phyloP scores from a whole-genome alignment of 2,888 invertebrate species.

The Ormyrus rosae region DNA sequence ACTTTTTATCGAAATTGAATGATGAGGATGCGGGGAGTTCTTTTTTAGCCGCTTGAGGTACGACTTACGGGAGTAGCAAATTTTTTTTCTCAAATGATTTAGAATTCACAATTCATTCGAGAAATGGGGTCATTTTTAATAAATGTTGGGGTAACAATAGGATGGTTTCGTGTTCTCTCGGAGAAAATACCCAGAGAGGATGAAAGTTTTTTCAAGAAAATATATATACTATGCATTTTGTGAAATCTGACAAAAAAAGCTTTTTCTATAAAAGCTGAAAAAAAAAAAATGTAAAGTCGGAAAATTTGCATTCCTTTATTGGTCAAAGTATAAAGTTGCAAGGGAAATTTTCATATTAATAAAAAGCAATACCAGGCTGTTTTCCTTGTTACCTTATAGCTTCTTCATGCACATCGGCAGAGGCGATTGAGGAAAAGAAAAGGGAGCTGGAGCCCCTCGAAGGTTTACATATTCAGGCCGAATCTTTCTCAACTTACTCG shows the following conservation, averaged over 20 bases:
- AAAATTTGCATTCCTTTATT: slow-evolving; percentile 22
- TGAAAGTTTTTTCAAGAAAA: not conserved
- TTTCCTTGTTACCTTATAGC: slow-evolving; percentile 31
- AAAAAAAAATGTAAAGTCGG: not conserved
- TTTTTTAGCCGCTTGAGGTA: too few relatives aligned
- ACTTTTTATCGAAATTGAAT: not conserved
- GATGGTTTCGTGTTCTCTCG: slow-evolving; percentile 2
- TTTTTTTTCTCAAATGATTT: too few relatives aligned
- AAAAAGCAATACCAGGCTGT: slow-evolving; percentile 23
- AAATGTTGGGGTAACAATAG: slow-evolving; percentile 15
- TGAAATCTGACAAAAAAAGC: not conserved
- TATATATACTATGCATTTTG: not conserved
- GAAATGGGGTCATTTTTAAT: too few relatives aligned
- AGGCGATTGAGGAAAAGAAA: not conserved
- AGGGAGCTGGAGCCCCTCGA: not conserved
- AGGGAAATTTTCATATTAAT: slow-evolving; percentile 25
- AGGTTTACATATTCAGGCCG: slow-evolving; percentile 48
- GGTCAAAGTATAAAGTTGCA: not conserved
- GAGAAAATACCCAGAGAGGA: not conserved
- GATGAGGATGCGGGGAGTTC: too few relatives aligned
- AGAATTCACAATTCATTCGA: too few relatives aligned
- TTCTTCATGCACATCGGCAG: not conserved
- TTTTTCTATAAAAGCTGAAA: not conserved
- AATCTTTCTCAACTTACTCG: slow-evolving; percentile 48
- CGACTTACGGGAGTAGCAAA: too few relatives aligned